Evolutionary conservation across 2,113 vertebrate genomes (phyloP).

Genomic region (Bettongia penicillata): DNA sequence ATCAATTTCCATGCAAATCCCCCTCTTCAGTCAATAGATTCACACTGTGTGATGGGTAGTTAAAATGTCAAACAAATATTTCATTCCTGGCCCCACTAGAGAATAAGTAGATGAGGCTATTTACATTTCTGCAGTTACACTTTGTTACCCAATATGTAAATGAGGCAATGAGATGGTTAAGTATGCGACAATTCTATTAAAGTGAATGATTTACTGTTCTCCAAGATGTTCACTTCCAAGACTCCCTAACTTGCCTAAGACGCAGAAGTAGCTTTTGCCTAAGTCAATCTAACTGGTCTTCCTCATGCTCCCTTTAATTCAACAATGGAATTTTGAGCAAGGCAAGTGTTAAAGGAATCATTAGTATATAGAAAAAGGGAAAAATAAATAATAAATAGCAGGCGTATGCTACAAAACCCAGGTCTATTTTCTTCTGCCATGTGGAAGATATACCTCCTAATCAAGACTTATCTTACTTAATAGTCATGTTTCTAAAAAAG

Average conservation of each 20-base stretch:
- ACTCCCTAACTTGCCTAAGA: neutral
- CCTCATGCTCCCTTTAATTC: neutral
- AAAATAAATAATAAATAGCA: slow-evolving; percentile 11
- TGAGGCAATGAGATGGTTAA: slow-evolving; percentile 9
- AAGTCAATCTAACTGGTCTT: neutral
- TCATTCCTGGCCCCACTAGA: neutral
- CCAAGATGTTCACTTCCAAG: neutral
- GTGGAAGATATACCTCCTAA: neutral
- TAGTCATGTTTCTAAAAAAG: neutral
- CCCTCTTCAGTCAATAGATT: neutral
- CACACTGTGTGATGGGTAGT: neutral
- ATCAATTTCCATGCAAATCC: neutral
- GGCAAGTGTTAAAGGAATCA: neutral
- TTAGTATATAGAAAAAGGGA: slow-evolving; percentile 6
- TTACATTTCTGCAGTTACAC: neutral
- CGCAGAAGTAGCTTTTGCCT: neutral
- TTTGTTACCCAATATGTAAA: neutral
- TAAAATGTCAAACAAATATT: neutral
- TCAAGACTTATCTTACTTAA: neutral
- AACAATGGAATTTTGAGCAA: slow-evolving; percentile 16
- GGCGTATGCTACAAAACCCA: neutral
- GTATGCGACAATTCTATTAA: neutral
- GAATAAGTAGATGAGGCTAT: neutral
- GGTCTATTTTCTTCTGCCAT: neutral
- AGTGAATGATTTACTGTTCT: neutral